Base-by-base conservation (phyloP, 2,797 vertebrate genomes). In the Sebastes diploproa region DNA sequence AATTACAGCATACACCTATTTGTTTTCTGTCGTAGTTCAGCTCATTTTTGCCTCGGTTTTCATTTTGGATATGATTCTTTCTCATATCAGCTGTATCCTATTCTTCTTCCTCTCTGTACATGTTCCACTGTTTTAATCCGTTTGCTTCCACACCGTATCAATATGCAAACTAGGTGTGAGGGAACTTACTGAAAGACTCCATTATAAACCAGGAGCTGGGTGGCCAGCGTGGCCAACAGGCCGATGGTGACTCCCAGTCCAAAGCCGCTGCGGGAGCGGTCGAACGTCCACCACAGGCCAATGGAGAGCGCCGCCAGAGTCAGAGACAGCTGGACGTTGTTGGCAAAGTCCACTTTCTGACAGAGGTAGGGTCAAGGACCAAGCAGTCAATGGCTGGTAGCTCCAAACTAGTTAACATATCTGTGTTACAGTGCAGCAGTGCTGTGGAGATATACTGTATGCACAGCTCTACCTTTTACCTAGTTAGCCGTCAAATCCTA, bases 271-370 rank as follows among this genome's bases (percentile, higher is more conserved):
- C 97, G 96, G 27, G 98, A 99, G 58, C 98, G 95, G 84, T 99
- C 98, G 59, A 99, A 99, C 0, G 97, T 98, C 98, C 98, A 99
- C 98, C 98, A 99, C 38, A 99, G 90, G 5, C 98, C 98, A 27
- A 99, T 96, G 46, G 98, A 99, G 36, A 99, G 94, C 0, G 98
- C 98, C 5, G 98, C 98, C 93, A 99, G 92, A 0, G 98, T 99
- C 77, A 99, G 96, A 30, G 98, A 99, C 80, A 99, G 90, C 94
- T 99, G 98, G 59, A 97, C 96, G 55, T 98, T 98, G 95, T 98
- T 99, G 84, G 96, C 98, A 95, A 99, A 99, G 93, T 99, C 98
- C 90, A 99, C 97, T 90, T 99, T 99, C 98, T 99, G 95, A 80
- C 2, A 25, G 14, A 67, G 55, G 6, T 7, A 10, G 59, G 42